These are phyloP conservation scores for Camponotus vicinus DNA, from an alignment of 1,140 invertebrate species.

Conservation along the genomic window DNA sequence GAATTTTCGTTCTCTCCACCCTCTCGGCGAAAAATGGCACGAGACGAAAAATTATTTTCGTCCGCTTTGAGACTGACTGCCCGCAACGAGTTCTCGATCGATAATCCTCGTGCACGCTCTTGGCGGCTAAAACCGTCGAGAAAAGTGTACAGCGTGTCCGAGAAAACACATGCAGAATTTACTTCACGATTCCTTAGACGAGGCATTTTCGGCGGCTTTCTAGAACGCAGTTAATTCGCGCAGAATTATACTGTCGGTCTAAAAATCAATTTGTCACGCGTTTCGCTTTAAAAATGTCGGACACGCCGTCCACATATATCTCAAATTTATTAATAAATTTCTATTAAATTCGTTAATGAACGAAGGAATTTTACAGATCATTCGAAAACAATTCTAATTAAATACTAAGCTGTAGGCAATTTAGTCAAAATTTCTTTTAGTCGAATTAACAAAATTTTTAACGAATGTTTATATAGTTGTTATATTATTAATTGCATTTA, in stretches of 20 bases:
- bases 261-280: not conserved
- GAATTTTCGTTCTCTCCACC: too few relatives aligned
- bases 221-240: not conserved
- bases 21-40: not conserved
- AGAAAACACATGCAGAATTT: not conserved
- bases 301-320: not conserved
- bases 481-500: not conserved
- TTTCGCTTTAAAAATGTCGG: not conserved
- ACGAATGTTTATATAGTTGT: too few relatives aligned
- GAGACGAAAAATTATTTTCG: conserved; percentile 37
- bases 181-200: not conserved
- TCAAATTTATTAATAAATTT: conserved; percentile 10
- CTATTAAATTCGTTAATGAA: not conserved
- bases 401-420: not conserved
- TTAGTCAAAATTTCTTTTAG: not conserved
- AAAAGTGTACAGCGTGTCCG: not conserved
- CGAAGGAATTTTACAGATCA: not conserved
- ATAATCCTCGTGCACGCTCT: conserved; percentile 34
- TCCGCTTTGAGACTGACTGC: conserved; percentile 9
- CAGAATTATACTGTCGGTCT: not conserved
- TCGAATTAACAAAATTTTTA: not conserved
- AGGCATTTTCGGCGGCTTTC: not conserved
- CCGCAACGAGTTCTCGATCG: conserved; percentile 22
- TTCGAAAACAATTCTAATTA: not conserved
- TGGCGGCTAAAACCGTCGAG: not conserved